Conservation (phyloP, 2,888 invertebrate genomes). For the Abrostola triplasia region DNA sequence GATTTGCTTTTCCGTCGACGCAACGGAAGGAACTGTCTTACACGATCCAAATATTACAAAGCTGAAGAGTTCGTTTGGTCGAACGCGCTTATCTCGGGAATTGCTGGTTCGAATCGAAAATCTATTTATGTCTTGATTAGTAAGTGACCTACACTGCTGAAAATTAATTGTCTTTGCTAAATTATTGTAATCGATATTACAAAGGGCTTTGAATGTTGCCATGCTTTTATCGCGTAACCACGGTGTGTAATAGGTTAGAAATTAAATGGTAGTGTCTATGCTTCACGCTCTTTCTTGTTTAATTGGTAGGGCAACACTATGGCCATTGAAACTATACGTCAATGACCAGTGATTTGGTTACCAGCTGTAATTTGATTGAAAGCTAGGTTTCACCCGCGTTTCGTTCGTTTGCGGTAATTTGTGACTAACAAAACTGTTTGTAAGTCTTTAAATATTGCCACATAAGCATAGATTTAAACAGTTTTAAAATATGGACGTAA, state of each 20-base stretch:
- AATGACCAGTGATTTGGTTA: background rate
- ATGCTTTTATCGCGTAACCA: slow-evolving; percentile 11
- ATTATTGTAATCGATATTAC: slow-evolving; percentile 6
- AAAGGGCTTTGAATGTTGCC: slow-evolving; percentile 8
- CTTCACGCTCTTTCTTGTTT: slow-evolving; percentile 49
- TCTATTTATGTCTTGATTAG: too few species aligned
- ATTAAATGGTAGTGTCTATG: slow-evolving; percentile 16
- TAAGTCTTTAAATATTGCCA: too few species aligned
- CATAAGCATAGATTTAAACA: too few species aligned
- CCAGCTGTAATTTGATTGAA: background rate
- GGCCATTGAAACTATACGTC: slow-evolving; percentile 1
- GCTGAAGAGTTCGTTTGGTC: too few species aligned
- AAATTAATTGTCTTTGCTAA: slow-evolving; percentile 9
- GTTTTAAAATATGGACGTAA: too few species aligned
- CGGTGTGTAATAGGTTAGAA: slow-evolving; percentile 19
- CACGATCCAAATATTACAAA: too few species aligned
- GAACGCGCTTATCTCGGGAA: too few species aligned
- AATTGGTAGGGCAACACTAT: slow-evolving; percentile 27
- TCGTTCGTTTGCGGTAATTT: too few species aligned
- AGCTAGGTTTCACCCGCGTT: background rate
- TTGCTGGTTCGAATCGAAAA: too few species aligned
- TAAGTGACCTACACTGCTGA: slow-evolving; percentile 5
- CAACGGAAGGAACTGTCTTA: too few species aligned
- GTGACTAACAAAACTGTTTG: too few species aligned
- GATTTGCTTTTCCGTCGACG: too few species aligned